Evolutionary conservation across 2,113 vertebrate species (phyloP).

Genomic region (Tragelaphus strepsiceros): DNA sequence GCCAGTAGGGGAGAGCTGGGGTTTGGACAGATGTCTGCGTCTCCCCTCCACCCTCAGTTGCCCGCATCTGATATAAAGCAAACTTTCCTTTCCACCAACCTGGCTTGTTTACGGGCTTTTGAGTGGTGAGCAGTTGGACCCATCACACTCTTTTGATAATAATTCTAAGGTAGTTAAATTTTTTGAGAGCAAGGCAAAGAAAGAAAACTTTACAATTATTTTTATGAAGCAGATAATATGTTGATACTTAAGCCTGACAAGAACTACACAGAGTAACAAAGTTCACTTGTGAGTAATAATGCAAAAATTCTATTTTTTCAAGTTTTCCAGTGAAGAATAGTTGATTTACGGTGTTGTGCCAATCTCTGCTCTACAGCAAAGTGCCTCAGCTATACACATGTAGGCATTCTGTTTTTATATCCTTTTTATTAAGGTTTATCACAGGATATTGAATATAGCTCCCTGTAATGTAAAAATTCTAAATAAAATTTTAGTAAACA

Average conservation of each 20-base stretch:
- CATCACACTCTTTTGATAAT: not conserved
- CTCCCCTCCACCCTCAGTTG: not conserved
- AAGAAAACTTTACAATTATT: not conserved
- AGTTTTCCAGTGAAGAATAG: not conserved
- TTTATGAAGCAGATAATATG: not conserved
- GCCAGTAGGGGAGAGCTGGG: not conserved
- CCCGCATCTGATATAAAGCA: not conserved
- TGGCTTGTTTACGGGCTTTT: not conserved
- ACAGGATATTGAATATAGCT: not conserved
- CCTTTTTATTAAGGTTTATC: not conserved
- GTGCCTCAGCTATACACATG: not conserved
- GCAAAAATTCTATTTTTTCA: not conserved
- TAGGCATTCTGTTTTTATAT: not conserved
- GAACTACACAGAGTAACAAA: not conserved
- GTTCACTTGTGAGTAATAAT: not conserved
- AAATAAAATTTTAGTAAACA: not conserved
- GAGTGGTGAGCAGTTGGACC: accelerated
- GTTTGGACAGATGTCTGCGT: accelerated
- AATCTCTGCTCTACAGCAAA: not conserved
- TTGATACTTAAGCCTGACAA: not conserved
- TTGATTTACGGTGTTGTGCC: not conserved
- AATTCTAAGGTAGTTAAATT: not conserved
- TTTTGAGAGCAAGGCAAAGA: not conserved
- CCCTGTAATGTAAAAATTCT: not conserved
- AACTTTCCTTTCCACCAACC: not conserved